Evolutionary conservation across 2,888 invertebrate species (phyloP).

Genomic region (Cactoblastis cactorum): DNA sequence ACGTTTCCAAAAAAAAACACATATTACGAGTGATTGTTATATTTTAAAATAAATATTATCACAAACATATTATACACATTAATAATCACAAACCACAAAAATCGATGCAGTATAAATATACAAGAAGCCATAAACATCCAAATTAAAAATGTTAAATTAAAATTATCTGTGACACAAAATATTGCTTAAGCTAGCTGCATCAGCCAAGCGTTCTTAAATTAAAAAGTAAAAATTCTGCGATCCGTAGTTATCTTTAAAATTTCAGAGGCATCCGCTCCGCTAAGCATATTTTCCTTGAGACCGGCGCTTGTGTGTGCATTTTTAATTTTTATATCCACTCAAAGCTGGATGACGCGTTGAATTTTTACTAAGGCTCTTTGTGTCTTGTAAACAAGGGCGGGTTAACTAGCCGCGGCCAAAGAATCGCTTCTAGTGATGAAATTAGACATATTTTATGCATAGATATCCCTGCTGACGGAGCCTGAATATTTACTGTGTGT

Average conservation of each 20-base stretch:
- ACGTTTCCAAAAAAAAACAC: too few species aligned
- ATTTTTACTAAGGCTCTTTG: conserved; percentile 70
- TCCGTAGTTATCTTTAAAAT: conserved; percentile 42
- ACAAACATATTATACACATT: too few species aligned
- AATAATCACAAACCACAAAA: too few species aligned
- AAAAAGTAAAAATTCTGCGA: conserved; percentile 2
- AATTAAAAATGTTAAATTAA: too few species aligned
- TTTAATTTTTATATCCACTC: conserved; percentile 71
- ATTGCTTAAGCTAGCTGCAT: not conserved
- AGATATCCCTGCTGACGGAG: not conserved
- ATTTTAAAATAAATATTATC: too few species aligned
- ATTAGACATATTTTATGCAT: conserved; percentile 7
- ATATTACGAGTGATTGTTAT: too few species aligned
- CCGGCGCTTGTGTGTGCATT: conserved; percentile 42
- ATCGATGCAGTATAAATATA: too few species aligned
- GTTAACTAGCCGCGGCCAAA: conserved; percentile 39
- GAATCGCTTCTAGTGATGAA: conserved; percentile 13
- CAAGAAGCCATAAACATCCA: not conserved
- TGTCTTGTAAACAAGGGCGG: conserved; percentile 60
- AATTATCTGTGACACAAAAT: not conserved
- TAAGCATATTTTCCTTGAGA: conserved; percentile 69
- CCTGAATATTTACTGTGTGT: not conserved
- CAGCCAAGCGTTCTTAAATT: not conserved
- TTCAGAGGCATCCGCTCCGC: conserved; percentile 43
- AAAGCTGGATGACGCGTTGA: conserved; percentile 62